phyloP scores from a whole-genome alignment of 2,797 vertebrate species.

The Glyptemys insculpta region DNA sequence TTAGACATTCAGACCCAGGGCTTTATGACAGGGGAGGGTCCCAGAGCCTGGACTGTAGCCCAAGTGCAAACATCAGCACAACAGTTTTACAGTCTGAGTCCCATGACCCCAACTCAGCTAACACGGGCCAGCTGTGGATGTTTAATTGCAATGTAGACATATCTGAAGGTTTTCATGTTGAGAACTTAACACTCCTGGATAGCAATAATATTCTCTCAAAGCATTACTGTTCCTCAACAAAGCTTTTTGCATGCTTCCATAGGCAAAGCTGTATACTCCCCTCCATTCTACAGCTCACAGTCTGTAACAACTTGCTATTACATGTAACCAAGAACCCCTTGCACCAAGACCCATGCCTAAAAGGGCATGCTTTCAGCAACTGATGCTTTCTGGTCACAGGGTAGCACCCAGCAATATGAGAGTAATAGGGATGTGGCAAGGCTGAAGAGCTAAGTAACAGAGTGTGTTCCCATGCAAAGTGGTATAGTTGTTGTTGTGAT shows the following conservation, averaged over 20 bases:
- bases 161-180: background rate
- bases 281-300: background rate
- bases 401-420: background rate
- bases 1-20: background rate
- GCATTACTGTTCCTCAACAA: background rate
- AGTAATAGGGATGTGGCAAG: background rate
- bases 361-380: accelerated
- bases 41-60: background rate
- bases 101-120: too few relatives aligned
- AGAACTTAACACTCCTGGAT: background rate
- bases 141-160: background rate
- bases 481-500: background rate
- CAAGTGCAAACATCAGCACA: background rate
- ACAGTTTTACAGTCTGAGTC: too few relatives aligned
- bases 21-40: background rate
- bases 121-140: background rate
- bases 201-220: background rate
- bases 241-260: background rate
- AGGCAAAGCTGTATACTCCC: background rate
- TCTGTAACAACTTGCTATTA: background rate
- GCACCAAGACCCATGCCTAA: background rate
- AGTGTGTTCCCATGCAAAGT: background rate
- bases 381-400: background rate
- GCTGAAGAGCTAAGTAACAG: background rate
- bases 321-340: background rate